These are phyloP conservation scores for Hydraecia micacea DNA, from an alignment of 2,888 invertebrate species.

Conservation along the genomic window DNA sequence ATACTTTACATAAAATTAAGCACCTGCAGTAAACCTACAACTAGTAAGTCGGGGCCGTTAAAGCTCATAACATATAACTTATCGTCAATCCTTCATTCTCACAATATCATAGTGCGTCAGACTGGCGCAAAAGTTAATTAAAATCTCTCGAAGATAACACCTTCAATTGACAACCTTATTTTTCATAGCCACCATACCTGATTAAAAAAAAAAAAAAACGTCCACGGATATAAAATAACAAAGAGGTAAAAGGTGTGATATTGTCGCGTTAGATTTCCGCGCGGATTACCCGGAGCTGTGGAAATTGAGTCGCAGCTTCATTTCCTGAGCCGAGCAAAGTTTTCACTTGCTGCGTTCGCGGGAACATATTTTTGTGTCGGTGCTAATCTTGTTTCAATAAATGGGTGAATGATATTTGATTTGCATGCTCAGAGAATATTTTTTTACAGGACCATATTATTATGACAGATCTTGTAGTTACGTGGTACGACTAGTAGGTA, in stretches of 20 bases:
- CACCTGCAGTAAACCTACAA: too few species aligned
- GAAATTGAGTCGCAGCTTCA: constrained; percentile 69
- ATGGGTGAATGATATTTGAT: neutral
- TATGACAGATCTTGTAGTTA: too few species aligned
- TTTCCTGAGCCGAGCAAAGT: constrained; percentile 65
- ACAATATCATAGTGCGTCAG: neutral
- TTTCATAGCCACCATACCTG: neutral
- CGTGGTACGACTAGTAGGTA: too few species aligned
- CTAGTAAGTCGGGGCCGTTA: too few species aligned
- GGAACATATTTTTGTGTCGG: constrained; percentile 42
- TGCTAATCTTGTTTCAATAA: constrained; percentile 47
- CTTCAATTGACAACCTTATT: neutral
- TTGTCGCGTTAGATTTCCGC: constrained; percentile 68
- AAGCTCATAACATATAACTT: neutral
- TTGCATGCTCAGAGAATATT: neutral
- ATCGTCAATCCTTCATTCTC: neutral
- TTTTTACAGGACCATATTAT: neutral
- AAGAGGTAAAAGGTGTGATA: constrained; percentile 66
- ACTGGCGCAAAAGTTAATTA: neutral
- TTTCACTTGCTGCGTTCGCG: constrained; percentile 42
- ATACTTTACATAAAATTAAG: too few species aligned
- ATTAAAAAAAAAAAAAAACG: constrained; percentile 43
- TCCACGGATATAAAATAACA: constrained; percentile 47
- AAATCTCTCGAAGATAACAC: constrained; percentile 10
- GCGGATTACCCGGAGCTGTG: constrained; percentile 64